Percentiles rank a stretch among this genome's conserved stretches.
Conservation (phyloP, 1,140 invertebrate genomes). For the Lucilia sericata region DNA sequence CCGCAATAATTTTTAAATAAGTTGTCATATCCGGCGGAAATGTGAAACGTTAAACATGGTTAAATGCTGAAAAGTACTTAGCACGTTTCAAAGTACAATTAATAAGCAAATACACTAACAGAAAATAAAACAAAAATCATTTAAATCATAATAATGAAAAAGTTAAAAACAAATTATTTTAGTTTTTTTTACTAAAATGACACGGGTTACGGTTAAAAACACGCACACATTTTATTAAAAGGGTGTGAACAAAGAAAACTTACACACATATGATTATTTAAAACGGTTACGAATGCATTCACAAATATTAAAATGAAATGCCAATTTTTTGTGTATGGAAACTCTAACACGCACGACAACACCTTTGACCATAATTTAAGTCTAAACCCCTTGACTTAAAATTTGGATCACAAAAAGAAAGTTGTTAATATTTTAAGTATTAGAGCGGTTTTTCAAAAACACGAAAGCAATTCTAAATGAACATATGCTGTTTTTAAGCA, state of each 20-base stretch:
- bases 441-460: background rate
- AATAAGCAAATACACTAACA: background rate
- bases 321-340: background rate
- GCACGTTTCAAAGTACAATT: background rate
- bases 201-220: slow-evolving; percentile 50
- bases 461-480: background rate
- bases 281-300: background rate
- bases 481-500: slow-evolving; percentile 19
- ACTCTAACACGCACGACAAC: background rate
- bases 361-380: background rate
- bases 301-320: slow-evolving; percentile 30
- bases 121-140: slow-evolving; percentile 6
- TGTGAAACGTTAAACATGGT: background rate
- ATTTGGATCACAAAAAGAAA: background rate
- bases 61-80: background rate
- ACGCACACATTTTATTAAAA: slow-evolving; percentile 63
- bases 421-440: slow-evolving; percentile 13
- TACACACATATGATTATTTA: slow-evolving; percentile 49
- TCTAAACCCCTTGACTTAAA: background rate
- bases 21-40: background rate
- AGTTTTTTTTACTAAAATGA: background rate
- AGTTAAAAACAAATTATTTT: slow-evolving; percentile 37
- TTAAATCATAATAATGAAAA: slow-evolving; percentile 35
- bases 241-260: slow-evolving; percentile 64
- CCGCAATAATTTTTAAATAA: background rate